Conservation (phyloP, 2,797 vertebrate genomes). For the Enteromius viviparus region DNA sequence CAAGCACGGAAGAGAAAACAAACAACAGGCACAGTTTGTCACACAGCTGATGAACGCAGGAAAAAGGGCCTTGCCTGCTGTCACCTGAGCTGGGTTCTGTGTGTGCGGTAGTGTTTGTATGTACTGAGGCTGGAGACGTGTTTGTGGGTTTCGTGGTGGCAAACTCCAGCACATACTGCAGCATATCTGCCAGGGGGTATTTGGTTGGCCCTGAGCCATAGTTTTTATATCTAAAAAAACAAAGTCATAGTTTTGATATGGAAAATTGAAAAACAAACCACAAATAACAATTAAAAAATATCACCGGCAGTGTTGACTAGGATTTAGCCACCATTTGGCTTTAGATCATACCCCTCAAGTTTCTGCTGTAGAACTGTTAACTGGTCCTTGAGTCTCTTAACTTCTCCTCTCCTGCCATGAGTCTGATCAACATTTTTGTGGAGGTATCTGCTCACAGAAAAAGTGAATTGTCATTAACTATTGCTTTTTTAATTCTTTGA, state of each 20-base stretch:
- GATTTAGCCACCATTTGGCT: neutral
- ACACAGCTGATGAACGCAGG: neutral
- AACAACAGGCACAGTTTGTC: neutral
- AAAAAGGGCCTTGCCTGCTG: slow-evolving; percentile 71
- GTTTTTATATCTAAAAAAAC: slow-evolving; percentile 84
- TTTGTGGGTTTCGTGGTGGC: slow-evolving; percentile 79
- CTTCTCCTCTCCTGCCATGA: slow-evolving; percentile 84
- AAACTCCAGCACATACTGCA: slow-evolving; percentile 93
- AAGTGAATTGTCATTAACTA: neutral
- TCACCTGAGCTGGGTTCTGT: slow-evolving; percentile 67
- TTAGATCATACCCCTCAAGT: slow-evolving; percentile 82
- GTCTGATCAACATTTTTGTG: slow-evolving; percentile 88
- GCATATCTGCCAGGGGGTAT: slow-evolving; percentile 91
- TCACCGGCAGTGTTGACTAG: neutral
- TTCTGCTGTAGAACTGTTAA: slow-evolving; percentile 86
- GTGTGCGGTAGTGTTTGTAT: slow-evolving; percentile 43
- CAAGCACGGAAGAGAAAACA: slow-evolving; percentile 9
- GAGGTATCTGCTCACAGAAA: slow-evolving; percentile 82
- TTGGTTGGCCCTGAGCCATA: slow-evolving; percentile 89
- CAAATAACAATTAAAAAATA: neutral
- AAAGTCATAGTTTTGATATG: neutral
- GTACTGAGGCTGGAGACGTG: slow-evolving; percentile 58
- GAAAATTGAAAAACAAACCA: slow-evolving; percentile 9
- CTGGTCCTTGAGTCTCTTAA: slow-evolving; percentile 86
- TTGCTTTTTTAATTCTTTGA: neutral